These are phyloP conservation scores for Protodeltote pygarga DNA, from an alignment of 2,888 invertebrate genomes.

Conservation along the genomic window DNA sequence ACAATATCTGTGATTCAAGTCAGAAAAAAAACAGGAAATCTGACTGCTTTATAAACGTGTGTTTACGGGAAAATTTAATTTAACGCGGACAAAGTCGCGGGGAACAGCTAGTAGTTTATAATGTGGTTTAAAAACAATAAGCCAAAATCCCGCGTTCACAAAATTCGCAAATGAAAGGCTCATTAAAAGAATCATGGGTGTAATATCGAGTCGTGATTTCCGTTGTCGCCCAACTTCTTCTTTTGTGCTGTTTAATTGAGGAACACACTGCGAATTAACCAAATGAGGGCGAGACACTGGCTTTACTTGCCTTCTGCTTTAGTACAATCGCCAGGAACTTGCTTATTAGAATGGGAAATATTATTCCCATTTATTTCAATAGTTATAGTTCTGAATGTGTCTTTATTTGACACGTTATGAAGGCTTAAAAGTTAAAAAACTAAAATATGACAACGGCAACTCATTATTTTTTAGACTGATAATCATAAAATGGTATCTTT, in stretches of 20 bases:
- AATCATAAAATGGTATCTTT: slow-evolving; percentile 5
- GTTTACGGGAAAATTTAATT: too few species aligned
- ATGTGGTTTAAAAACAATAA: not conserved
- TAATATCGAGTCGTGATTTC: slow-evolving; percentile 81
- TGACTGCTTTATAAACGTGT: too few species aligned
- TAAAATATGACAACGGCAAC: not conserved
- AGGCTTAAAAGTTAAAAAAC: not conserved
- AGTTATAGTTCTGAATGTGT: slow-evolving; percentile 4
- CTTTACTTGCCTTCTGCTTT: slow-evolving; percentile 18
- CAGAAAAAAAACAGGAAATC: too few species aligned
- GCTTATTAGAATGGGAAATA: slow-evolving; percentile 25
- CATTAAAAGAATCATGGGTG: slow-evolving; percentile 78
- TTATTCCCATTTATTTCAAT: slow-evolving; percentile 17
- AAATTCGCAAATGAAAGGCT: slow-evolving; percentile 62
- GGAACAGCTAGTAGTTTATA: too few species aligned
- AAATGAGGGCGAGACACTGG: slow-evolving; percentile 76
- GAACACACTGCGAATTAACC: slow-evolving; percentile 77
- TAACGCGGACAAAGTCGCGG: too few species aligned
- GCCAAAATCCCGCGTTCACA: slow-evolving; percentile 4
- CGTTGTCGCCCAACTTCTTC: slow-evolving; percentile 65
- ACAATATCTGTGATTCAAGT: too few species aligned
- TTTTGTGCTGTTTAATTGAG: slow-evolving; percentile 82
- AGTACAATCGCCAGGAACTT: slow-evolving; percentile 46
- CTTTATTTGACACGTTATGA: not conserved
- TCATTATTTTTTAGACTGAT: slow-evolving; percentile 8